phyloP scores from a whole-genome alignment of 2,888 invertebrate genomes.

The Thysanoteuthis rhombus region DNA sequence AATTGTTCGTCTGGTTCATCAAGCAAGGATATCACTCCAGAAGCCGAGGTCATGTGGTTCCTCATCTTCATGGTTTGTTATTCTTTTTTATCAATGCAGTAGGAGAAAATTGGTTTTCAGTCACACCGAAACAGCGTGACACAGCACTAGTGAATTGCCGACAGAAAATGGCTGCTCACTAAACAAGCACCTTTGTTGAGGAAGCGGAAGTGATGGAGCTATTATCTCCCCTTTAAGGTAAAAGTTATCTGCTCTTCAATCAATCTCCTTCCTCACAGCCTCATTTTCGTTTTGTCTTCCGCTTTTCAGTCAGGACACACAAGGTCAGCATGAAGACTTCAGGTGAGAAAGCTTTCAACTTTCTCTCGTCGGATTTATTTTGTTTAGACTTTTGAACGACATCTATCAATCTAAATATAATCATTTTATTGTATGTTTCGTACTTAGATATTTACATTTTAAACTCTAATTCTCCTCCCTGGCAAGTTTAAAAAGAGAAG shows the following conservation, averaged over 20 bases:
- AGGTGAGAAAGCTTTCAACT: not conserved
- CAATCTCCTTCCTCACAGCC: no score
- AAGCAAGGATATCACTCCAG: constrained; percentile 93
- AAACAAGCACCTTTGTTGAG: constrained; percentile 16
- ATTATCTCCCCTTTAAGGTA: not conserved
- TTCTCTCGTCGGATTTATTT: not conserved
- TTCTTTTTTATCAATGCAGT: not conserved
- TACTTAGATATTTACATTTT: not conserved
- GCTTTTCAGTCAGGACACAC: not conserved
- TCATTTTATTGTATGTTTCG: not conserved
- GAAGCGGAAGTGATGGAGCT: not conserved
- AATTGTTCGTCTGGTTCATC: constrained; percentile 94
- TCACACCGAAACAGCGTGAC: not conserved
- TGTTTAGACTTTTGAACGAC: no score
- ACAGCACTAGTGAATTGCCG: not conserved
- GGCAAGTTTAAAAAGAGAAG: not conserved
- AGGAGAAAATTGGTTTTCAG: not conserved
- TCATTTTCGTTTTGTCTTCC: not conserved
- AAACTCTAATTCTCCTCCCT: not conserved
- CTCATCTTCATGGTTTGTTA: constrained; percentile 20
- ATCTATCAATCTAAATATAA: not conserved
- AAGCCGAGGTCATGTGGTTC: constrained; percentile 61
- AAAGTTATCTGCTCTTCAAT: not conserved
- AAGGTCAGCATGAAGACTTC: constrained; percentile 25
- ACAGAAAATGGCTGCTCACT: not conserved